phyloP scores from a whole-genome alignment of 2,797 vertebrate genomes.

The Menidia menidia region DNA sequence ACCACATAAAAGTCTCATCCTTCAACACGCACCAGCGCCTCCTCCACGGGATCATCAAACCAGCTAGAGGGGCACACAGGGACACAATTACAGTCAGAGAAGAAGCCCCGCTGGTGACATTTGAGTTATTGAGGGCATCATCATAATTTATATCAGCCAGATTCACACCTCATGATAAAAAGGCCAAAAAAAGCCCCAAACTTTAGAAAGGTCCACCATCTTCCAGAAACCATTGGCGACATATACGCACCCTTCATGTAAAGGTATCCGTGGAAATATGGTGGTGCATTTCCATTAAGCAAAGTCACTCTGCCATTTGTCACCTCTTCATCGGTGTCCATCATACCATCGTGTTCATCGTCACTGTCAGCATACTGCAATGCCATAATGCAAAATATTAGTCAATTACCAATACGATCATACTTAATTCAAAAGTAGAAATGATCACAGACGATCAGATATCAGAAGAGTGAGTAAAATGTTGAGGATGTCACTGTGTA shows the following conservation, averaged over 20 bases:
- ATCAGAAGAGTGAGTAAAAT: conserved; percentile 1
- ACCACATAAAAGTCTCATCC: conserved; percentile 97
- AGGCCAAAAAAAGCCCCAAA: neutral
- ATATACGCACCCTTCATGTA: conserved; percentile 90
- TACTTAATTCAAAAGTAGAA: neutral
- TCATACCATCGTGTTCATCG: conserved; percentile 90
- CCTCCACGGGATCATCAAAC: conserved; percentile 93
- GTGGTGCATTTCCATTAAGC: conserved; percentile 89
- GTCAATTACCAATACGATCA: neutral
- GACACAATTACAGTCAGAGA: neutral
- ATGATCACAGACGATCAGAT: neutral
- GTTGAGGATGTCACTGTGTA: conserved; percentile 6
- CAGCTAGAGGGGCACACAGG: conserved; percentile 76
- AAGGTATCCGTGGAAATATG: conserved; percentile 95
- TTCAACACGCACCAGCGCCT: conserved; percentile 94
- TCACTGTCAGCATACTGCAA: conserved; percentile 92
- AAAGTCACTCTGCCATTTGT: conserved; percentile 86
- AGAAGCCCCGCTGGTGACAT: neutral
- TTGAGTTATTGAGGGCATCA: neutral
- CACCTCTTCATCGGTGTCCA: conserved; percentile 93
- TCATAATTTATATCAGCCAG: neutral
- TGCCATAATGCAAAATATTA: conserved; percentile 6
- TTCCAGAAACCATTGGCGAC: neutral
- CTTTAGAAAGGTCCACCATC: neutral
- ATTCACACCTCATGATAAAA: neutral